A percentile compares a stretch with the other conserved stretches of the same genome.
These are phyloP conservation scores for Eledona agricola DNA, from an alignment of 2,888 invertebrate genomes.

Conservation along the genomic window DNA sequence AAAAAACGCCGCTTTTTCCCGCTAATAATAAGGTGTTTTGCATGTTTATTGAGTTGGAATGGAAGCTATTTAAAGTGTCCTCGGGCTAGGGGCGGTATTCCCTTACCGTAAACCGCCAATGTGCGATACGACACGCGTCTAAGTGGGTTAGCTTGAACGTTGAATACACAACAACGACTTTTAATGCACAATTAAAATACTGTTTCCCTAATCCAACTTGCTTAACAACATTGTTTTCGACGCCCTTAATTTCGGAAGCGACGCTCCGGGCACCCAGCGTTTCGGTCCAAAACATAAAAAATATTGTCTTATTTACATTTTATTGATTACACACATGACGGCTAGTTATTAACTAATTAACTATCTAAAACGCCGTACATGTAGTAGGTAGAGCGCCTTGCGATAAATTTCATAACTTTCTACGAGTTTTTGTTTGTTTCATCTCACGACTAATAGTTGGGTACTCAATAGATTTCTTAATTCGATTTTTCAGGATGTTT, in stretches of 20 bases:
- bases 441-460: no score
- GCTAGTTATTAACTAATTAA: no score
- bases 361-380: no score
- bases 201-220: slow-evolving; percentile 57
- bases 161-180: slow-evolving; percentile 48
- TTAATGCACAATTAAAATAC: slow-evolving; percentile 62
- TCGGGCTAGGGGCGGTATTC: slow-evolving; percentile 49
- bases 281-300: no score
- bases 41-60: slow-evolving; percentile 65
- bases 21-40: slow-evolving; percentile 63
- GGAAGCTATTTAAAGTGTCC: slow-evolving; percentile 64
- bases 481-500: background rate
- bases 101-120: slow-evolving; percentile 40
- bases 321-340: no score
- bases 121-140: slow-evolving; percentile 49
- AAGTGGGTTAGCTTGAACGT: slow-evolving; percentile 52
- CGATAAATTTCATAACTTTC: no score
- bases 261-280: no score
- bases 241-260: slow-evolving; percentile 21
- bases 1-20: slow-evolving; percentile 7
- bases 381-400: no score
- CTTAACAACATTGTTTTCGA: slow-evolving; percentile 53
- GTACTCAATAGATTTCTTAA: no score
- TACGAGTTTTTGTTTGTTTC: no score
- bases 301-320: no score